phyloP scores from a whole-genome alignment of 1,140 invertebrate species.

The Apis dorsata region DNA sequence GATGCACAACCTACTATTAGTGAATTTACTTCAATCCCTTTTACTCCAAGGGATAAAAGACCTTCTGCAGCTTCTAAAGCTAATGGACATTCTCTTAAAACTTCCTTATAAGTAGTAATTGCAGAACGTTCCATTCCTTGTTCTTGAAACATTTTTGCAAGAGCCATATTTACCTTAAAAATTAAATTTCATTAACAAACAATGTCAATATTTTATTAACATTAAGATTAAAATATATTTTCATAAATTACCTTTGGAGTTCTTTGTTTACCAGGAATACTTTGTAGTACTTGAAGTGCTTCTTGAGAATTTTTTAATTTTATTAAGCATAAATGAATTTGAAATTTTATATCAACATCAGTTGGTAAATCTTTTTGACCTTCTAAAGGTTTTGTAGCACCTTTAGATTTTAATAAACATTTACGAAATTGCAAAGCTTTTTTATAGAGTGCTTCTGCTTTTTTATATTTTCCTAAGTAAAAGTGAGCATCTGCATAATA shows the following conservation, averaged over 20 bases:
- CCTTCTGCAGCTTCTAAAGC: conserved; percentile 86
- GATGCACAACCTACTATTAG: conserved; percentile 83
- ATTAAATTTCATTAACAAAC: conserved; percentile 16
- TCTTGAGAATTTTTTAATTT: conserved; percentile 84
- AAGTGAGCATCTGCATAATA: conserved; percentile 86
- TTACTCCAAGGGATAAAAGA: conserved; percentile 85
- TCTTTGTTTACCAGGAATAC: conserved; percentile 85
- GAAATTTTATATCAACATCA: conserved; percentile 88
- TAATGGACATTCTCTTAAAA: conserved; percentile 87
- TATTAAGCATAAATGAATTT: conserved; percentile 85
- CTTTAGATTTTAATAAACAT: conserved; percentile 83
- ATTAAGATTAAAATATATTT: conserved; percentile 11
- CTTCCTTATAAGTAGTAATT: conserved; percentile 87
- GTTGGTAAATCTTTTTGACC: conserved; percentile 79
- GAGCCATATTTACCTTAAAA: conserved; percentile 83
- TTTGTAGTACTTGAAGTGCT: conserved; percentile 85
- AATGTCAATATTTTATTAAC: not conserved
- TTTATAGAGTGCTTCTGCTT: conserved; percentile 85
- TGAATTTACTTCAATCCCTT: conserved; percentile 86
- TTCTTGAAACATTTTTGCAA: conserved; percentile 87
- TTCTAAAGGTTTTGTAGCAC: conserved; percentile 78
- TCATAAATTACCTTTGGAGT: conserved; percentile 81
- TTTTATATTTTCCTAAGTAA: conserved; percentile 83
- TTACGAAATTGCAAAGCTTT: conserved; percentile 86
- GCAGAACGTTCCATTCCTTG: conserved; percentile 87